Evolutionary conservation across 2,797 vertebrate species (phyloP).

Genomic region (Natrix natrix): DNA sequence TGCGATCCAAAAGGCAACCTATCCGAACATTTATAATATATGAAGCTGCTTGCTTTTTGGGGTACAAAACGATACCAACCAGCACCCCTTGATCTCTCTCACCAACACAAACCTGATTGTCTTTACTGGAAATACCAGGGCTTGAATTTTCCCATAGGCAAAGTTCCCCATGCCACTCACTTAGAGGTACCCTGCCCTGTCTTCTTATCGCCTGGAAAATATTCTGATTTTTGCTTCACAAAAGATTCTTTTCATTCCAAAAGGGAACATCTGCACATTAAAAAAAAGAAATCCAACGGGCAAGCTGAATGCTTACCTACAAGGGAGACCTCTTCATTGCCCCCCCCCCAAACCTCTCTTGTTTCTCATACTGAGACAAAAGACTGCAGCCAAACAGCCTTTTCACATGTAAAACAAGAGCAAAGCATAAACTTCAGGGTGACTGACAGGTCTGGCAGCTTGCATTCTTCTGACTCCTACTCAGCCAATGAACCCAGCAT

Average conservation of each 20-base stretch:
- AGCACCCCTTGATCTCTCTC: not conserved
- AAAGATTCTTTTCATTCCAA: constrained; percentile 32
- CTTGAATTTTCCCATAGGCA: not conserved
- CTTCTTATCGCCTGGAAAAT: not conserved
- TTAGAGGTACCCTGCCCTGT: not conserved
- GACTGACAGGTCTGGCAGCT: constrained; percentile 22
- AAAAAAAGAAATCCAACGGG: constrained; percentile 30
- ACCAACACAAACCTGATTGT: not conserved
- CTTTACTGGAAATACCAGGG: not conserved
- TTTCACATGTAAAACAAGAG: constrained; percentile 37
- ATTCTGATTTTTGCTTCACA: constrained; percentile 30
- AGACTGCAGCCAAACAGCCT: constrained; percentile 24
- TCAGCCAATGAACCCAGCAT: rapidly evolving
- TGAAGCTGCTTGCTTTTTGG: not conserved
- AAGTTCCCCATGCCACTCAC: not conserved
- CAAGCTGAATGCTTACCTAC: constrained; percentile 30
- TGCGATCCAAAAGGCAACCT: not conserved
- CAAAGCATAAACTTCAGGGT: constrained; percentile 34
- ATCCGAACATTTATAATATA: not conserved
- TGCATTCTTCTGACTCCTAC: constrained; percentile 7
- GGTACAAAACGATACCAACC: not conserved
- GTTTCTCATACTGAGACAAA: constrained; percentile 22
- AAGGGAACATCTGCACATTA: constrained; percentile 16
- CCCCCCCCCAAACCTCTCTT: not conserved
- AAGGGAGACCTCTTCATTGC: not conserved